Evolutionary conservation across 2,113 vertebrate genomes (phyloP), one percentile per base, ranked within the genome.

Genomic region (Parotia lawesii): DNA sequence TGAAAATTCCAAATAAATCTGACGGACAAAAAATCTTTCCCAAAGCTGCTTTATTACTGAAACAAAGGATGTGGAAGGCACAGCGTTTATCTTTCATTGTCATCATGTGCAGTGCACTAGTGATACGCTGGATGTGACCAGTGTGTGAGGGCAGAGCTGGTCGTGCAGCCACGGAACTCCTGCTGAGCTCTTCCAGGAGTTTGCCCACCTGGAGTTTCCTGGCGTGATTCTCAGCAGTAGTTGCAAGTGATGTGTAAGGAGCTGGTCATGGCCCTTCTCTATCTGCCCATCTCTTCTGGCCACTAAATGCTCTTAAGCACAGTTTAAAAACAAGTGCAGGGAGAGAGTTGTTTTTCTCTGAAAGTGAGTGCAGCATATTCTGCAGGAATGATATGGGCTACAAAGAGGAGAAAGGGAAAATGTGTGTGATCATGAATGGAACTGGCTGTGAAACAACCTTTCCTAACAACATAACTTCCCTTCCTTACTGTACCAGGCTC

Each of bases 311-410:
- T 91, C 16, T 33, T 28, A 23, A 79, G 31, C 6, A 29, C 10
- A 10, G 6, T 27, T 73, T 50, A n/a, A 50, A 64, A 82, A 27
- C 0, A 0, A 76, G 23, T 10, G 22, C 31, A 45, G 33, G 21
- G 21, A 53, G 27, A 53, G 35, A 12, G 19, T 2, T 64, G 21
- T 47, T 91, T 84, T 69, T 38, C 17, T n/a, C 29, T 72, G 45
- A 31, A 66, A 85, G 45, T 3, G 12, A 61, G 19, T 17, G 15
- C 25, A 80, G 29, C 22, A 2, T 31, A 16, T 61, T 56, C 64
- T 44, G 51, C n/a, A 70, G n/a, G 35, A 53, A 58, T 62, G 6
- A 10, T 13, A 25, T 0, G 7, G 60, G 33, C 24, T 50, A 42
- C 10, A 17, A 45, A 35, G 27, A 62, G 14, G 29, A 83, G 31